Conservation (phyloP, 2,888 invertebrate species). For the Philereme vetulata region DNA sequence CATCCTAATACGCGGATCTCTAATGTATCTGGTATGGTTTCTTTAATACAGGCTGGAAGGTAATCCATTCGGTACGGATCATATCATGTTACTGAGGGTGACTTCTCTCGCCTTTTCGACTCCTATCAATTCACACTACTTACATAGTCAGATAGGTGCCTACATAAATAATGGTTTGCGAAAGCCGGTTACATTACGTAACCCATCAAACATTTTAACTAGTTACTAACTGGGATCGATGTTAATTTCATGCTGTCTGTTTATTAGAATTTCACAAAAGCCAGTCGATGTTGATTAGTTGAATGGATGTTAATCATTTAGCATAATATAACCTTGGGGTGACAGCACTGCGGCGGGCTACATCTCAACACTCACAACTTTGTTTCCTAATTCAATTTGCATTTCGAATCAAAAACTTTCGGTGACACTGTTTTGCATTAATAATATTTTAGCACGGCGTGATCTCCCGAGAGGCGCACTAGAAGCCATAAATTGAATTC, state of each 20-base stretch:
- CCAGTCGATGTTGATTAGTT: constrained; percentile 35
- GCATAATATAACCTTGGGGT: constrained; percentile 60
- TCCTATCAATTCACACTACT: constrained; percentile 41
- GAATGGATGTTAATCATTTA: constrained; percentile 62
- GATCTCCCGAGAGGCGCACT: constrained; percentile 81
- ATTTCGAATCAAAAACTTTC: constrained; percentile 82
- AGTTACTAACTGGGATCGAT: constrained; percentile 23
- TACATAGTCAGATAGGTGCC: constrained; percentile 21
- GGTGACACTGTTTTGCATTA: constrained; percentile 84
- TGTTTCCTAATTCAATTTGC: constrained; percentile 82
- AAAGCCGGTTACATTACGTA: constrained; percentile 6
- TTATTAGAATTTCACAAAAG: constrained; percentile 36
- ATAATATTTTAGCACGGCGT: constrained; percentile 80
- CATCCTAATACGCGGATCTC: constrained; percentile 69
- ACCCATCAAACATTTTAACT: constrained; percentile 13
- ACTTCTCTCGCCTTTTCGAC: constrained; percentile 58
- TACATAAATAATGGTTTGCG: constrained; percentile 9
- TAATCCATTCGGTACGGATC: constrained; percentile 73
- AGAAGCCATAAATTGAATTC: constrained; percentile 83
- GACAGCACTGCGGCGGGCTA: constrained; percentile 66
- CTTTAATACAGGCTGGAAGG: constrained; percentile 78
- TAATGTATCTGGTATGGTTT: constrained; percentile 79
- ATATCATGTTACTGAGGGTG: constrained; percentile 75
- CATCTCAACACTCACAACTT: constrained; percentile 73
- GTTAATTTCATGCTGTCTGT: constrained; percentile 37